These are phyloP conservation scores for Stylophora pistillata DNA, from an alignment of 64 coral and sea anemone genomes.

Conservation along the genomic window DNA sequence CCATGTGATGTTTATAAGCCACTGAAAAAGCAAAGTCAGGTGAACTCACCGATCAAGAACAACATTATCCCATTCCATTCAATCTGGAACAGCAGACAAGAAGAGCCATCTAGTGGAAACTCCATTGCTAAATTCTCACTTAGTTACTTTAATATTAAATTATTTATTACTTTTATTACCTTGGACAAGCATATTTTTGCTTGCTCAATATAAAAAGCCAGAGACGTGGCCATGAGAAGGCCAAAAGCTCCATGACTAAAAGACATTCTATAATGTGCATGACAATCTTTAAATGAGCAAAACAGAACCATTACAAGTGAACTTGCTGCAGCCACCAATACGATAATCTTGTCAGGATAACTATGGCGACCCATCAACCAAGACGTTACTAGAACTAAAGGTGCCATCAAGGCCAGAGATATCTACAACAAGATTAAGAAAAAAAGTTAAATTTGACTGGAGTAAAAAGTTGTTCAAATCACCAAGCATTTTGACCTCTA, in stretches of 20 bases:
- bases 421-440: background rate
- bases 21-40: no score
- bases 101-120: no score
- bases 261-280: slow-evolving; percentile 19
- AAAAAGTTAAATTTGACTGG: background rate
- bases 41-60: no score
- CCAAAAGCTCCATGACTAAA: slow-evolving; percentile 33
- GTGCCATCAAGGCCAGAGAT: background rate
- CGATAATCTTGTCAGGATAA: slow-evolving; percentile 10
- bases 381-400: background rate
- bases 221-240: background rate
- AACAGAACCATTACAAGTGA: slow-evolving; percentile 16
- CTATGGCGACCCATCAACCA: background rate
- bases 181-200: slow-evolving; percentile 26
- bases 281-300: slow-evolving; percentile 25
- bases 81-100: no score
- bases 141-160: no score
- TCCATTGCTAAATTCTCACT: no score
- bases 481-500: no score
- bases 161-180: background rate
- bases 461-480: no score
- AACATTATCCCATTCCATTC: no score
- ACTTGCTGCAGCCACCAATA: background rate
- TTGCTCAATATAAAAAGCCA: slow-evolving; percentile 17
- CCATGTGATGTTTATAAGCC: no score